A percentile compares a stretch with the other conserved stretches of the same genome.
Conservation (phyloP, 2,113 vertebrate genomes). For the Nothobranchius kuhntae region DNA sequence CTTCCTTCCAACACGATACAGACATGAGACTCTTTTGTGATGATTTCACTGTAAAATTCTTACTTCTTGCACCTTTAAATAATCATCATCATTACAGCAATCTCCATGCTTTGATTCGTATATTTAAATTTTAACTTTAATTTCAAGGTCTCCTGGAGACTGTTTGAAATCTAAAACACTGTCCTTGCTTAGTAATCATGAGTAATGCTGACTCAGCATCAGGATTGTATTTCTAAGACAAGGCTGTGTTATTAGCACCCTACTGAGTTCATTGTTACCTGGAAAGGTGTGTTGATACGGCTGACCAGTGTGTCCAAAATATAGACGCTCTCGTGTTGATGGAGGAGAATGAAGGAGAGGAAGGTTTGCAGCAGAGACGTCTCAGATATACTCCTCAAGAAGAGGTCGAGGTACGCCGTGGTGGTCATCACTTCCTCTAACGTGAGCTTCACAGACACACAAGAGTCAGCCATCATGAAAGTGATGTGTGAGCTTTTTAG, state of each 20-base stretch:
- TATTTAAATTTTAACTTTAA: too few species aligned
- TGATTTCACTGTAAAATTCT: too few species aligned
- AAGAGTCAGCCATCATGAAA: not conserved
- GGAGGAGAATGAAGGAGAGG: constrained; percentile 92
- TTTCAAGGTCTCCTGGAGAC: too few species aligned
- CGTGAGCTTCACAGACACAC: constrained; percentile 80
- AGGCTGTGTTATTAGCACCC: not conserved
- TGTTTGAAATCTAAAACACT: too few species aligned
- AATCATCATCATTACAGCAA: too few species aligned
- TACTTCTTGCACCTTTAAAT: too few species aligned
- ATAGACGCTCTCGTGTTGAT: constrained; percentile 90
- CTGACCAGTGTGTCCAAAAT: constrained; percentile 94
- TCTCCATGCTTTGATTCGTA: too few species aligned
- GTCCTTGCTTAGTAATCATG: too few species aligned
- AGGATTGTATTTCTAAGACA: not conserved
- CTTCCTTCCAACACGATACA: too few species aligned
- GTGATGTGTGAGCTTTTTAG: not conserved
- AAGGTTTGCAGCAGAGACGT: constrained; percentile 93
- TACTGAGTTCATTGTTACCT: constrained; percentile 70
- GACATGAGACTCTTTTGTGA: too few species aligned
- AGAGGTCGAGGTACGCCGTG: constrained; percentile 94
- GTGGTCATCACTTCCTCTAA: constrained; percentile 98
- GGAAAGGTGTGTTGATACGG: constrained; percentile 96
- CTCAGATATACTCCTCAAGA: constrained; percentile 89
- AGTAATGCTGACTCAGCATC: not conserved